phyloP scores from a whole-genome alignment of 2,797 vertebrate species.

The Phoxinus dragarum region DNA sequence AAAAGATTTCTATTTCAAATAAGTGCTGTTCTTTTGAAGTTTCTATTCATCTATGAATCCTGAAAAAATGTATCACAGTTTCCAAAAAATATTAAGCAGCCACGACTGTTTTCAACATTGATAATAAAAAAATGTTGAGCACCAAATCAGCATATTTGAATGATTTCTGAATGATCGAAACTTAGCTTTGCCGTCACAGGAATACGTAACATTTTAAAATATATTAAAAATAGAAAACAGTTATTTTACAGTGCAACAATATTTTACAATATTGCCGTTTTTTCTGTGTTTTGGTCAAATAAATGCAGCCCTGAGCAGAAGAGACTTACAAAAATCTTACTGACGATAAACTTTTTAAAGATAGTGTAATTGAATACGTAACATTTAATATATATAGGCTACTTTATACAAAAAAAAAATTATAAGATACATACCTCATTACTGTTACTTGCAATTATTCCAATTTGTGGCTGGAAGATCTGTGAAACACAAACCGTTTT shows the following conservation, averaged over 20 bases:
- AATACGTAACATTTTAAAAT: background rate
- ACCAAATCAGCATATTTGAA: background rate
- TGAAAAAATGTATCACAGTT: background rate
- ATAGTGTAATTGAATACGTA: background rate
- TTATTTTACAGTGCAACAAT: background rate
- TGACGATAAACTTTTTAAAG: background rate
- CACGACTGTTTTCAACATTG: background rate
- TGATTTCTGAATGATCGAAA: background rate
- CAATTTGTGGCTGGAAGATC: slow-evolving; percentile 56
- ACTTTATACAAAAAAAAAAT: background rate
- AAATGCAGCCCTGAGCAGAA: background rate
- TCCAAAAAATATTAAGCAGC: background rate
- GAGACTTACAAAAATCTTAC: background rate
- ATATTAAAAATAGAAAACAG: background rate
- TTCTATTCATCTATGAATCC: background rate
- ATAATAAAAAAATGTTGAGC: background rate
- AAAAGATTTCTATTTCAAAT: background rate
- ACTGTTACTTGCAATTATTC: slow-evolving; percentile 61
- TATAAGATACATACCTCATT: slow-evolving; percentile 51
- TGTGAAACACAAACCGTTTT: slow-evolving; percentile 9
- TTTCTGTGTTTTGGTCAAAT: background rate
- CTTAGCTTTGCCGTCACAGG: background rate
- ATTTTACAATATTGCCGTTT: background rate
- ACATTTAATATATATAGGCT: background rate
- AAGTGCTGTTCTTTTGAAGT: background rate